phyloP scores from a whole-genome alignment of 2,797 vertebrate genomes.

The Melanotaenia maccullochi region DNA sequence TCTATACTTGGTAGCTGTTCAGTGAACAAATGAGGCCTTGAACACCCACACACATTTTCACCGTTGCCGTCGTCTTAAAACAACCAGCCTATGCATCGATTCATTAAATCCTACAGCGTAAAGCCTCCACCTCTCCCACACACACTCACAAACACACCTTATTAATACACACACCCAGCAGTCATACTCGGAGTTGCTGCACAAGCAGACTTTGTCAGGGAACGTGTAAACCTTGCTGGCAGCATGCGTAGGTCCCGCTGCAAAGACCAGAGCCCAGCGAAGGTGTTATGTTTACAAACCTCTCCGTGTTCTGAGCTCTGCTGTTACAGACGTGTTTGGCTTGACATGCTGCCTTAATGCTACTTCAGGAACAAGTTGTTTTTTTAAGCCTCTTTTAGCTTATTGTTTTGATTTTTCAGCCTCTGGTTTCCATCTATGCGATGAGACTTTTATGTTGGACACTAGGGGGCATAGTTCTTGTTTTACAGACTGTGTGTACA shows the following conservation, averaged over 20 bases:
- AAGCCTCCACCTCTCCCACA: slow-evolving; percentile 34
- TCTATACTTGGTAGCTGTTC: slow-evolving; percentile 21
- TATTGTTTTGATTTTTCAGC: background rate
- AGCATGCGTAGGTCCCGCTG: slow-evolving; percentile 9
- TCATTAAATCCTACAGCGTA: slow-evolving; percentile 45
- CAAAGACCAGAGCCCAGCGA: slow-evolving; percentile 10
- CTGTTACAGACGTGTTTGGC: slow-evolving; percentile 20
- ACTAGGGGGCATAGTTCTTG: too few species aligned
- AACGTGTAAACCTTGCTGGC: slow-evolving; percentile 26
- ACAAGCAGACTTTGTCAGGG: slow-evolving; percentile 48
- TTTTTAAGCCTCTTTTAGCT: background rate
- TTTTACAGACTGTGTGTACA: too few species aligned
- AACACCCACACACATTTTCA: slow-evolving; percentile 25
- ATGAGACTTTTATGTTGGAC: background rate
- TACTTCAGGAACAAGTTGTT: background rate
- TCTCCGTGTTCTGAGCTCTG: background rate
- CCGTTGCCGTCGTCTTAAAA: slow-evolving; percentile 29
- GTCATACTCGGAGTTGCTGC: slow-evolving; percentile 27
- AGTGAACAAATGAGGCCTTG: slow-evolving; percentile 31
- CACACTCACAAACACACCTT: slow-evolving; percentile 18
- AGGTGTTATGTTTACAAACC: slow-evolving; percentile 53
- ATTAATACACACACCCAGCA: slow-evolving; percentile 50
- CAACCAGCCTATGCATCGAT: slow-evolving; percentile 38
- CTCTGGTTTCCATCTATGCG: background rate
- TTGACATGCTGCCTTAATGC: background rate